Evolutionary conservation across 2,888 invertebrate species (phyloP).

Genomic region (Hedya salicella): DNA sequence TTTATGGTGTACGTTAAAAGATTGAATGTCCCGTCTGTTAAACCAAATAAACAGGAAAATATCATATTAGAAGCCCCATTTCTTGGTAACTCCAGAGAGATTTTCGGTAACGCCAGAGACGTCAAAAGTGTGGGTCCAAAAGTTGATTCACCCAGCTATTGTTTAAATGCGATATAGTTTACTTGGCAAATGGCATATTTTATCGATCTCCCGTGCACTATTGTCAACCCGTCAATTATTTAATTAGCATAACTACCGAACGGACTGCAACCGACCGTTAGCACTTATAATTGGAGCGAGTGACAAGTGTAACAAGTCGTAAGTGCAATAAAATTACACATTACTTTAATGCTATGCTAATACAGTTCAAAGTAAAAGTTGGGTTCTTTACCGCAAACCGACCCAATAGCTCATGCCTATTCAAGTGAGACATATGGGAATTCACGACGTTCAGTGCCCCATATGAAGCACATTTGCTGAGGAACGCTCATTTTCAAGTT

Average conservation of each 20-base stretch:
- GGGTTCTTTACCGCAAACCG: constrained; percentile 13
- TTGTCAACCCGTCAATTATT: constrained; percentile 24
- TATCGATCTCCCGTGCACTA: not conserved
- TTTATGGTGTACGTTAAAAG: too few species aligned
- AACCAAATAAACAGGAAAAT: too few species aligned
- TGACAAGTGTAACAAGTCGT: constrained; percentile 24
- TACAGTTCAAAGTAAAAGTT: constrained; percentile 17
- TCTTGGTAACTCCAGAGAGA: too few species aligned
- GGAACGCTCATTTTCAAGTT: not conserved
- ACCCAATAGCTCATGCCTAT: constrained; percentile 34
- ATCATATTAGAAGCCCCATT: too few species aligned
- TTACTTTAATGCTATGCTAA: not conserved
- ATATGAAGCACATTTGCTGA: constrained; percentile 13
- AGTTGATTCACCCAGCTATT: too few species aligned
- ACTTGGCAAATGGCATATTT: not conserved
- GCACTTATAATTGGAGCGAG: constrained; percentile 28
- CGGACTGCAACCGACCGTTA: constrained; percentile 37
- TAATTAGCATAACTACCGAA: constrained; percentile 28
- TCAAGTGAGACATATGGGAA: constrained; percentile 37
- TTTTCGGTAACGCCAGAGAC: too few species aligned
- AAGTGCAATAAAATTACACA: not conserved
- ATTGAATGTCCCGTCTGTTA: too few species aligned
- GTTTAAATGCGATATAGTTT: not conserved
- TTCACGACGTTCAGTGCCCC: constrained; percentile 26
- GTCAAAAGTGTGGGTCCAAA: too few species aligned